Base-by-base conservation (phyloP, 1,140 invertebrate genomes). In the Drosophila paulistorum region DNA sequence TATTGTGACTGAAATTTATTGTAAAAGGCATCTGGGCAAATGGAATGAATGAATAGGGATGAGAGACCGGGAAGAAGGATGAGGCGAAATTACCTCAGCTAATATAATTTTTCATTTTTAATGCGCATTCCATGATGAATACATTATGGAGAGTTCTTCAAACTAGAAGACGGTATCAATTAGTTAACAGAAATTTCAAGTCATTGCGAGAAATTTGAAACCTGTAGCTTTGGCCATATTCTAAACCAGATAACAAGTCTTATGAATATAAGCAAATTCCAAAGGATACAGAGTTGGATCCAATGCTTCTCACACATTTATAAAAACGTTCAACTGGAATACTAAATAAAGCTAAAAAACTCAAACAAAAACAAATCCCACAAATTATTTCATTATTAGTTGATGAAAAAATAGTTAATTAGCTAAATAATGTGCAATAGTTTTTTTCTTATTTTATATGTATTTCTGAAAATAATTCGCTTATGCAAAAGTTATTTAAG, bases 1-100 rank as follows among this genome's bases (percentile, higher is more conserved):
- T 79, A 87, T 65, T 86, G 82, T 81, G 75, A 81, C 71, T 71
- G 71, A 73, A 78, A 78, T 75, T 51, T 51, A 71, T 68, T 45
- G 64, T 59, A 14, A 37, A 42, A 42, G 14, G 30, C n/a, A 42
- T 9, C 11, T 13, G 11, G 14, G 63, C 14, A 10, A 23, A 58
- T n/a, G 13, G 58, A 11, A 57, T 14, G 39, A 20, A 33, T 20
- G 35, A 39, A 37, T n/a, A 26, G 26, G 7, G 13, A 26, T 9
- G 4, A 30, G 30, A 33, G 33, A 17, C 3, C 11, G 10, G 33
- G 57, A 17, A 3, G 3, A 3, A 51, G 9, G 9, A 10, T 5
- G 3, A 13, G 20, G 6, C 51, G 64, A 76, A 65, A 76, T 76
- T 61, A 76, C 71, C 61, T 65, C 30, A 64, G 58, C 20, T 64